These are phyloP conservation scores for Neodiprion virginianus DNA, from an alignment of 1,140 invertebrate species.

Conservation along the genomic window DNA sequence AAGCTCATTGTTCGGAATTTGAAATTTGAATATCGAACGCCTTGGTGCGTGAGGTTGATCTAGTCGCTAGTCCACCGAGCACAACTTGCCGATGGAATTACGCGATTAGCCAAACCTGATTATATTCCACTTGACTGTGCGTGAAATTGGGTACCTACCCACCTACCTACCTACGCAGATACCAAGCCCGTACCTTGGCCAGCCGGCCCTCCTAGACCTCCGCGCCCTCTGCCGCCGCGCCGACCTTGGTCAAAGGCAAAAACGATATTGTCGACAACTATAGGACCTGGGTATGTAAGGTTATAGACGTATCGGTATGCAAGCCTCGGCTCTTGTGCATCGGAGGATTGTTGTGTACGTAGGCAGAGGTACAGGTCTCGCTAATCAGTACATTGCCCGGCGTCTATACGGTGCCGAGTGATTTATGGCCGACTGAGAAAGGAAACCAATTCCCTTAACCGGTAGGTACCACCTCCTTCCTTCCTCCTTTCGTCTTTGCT, in stretches of 20 bases:
- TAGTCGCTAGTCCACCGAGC: neutral
- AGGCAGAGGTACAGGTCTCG: neutral
- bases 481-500: neutral
- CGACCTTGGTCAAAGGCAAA: constrained; percentile 11
- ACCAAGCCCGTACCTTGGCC: neutral
- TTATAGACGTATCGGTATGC: neutral
- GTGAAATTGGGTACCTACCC: constrained; percentile 27
- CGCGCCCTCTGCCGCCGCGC: neutral
- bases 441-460: neutral
- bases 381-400: constrained; percentile 4
- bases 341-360: constrained; percentile 1
- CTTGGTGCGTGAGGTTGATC: no score
- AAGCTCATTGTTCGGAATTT: no score
- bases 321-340: neutral
- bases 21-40: no score
- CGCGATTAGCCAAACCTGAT: constrained; percentile 26
- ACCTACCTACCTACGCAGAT: neutral
- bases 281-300: neutral
- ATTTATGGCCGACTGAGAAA: constrained; percentile 1
- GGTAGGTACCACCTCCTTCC: neutral
- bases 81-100: constrained; percentile 22
- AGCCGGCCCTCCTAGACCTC: neutral
- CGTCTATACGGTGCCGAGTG: neutral
- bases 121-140: constrained; percentile 30
- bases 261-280: neutral